Evolutionary conservation across 1,140 invertebrate genomes (phyloP).

Genomic region (Varroa destructor): DNA sequence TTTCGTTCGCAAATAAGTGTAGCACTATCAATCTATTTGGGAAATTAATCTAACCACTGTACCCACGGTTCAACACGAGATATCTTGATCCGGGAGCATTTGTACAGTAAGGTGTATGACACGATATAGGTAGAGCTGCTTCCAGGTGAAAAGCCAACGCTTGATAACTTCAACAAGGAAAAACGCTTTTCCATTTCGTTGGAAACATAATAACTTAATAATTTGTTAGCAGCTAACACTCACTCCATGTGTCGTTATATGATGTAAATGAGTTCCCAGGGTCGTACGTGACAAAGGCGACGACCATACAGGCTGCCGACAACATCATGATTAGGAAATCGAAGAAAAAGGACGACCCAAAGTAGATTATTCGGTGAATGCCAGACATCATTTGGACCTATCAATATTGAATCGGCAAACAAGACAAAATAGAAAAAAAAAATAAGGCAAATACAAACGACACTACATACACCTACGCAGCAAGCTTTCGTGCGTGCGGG

Average conservation of each 20-base stretch:
- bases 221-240: neutral
- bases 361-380: conserved; percentile 21
- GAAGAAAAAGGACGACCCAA: conserved; percentile 3
- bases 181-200: no score
- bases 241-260: conserved; percentile 8
- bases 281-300: neutral
- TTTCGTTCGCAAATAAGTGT: no score
- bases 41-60: no score
- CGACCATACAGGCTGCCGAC: neutral
- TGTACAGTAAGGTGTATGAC: no score
- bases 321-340: conserved; percentile 1
- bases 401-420: neutral
- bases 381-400: conserved; percentile 25
- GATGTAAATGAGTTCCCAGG: neutral
- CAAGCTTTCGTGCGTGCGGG: neutral
- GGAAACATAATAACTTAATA: no score
- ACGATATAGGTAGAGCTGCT: no score
- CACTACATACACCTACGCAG: neutral
- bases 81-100: no score
- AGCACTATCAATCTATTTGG: no score
- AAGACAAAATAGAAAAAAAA: neutral
- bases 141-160: no score
- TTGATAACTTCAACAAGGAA: no score
- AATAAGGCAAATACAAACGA: neutral
- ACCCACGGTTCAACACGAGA: no score